These are phyloP conservation scores for Danio albolineatus DNA, from an alignment of 2,797 vertebrate species.

Conservation along the genomic window DNA sequence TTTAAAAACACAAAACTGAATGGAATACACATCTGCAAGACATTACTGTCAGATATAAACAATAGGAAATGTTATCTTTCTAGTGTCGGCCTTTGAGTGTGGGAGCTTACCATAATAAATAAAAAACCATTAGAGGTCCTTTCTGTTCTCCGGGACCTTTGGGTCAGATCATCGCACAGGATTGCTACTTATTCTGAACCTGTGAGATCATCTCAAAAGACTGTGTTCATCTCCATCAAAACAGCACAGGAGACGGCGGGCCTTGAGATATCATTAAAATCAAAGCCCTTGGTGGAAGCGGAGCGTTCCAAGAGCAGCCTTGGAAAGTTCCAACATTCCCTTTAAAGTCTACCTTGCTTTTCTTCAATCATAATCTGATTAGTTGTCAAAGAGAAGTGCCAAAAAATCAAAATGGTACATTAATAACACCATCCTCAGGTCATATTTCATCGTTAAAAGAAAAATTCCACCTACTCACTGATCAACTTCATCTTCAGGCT, in stretches of 20 bases:
- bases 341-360: conserved; percentile 40
- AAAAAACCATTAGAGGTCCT: conserved; percentile 37
- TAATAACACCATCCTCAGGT: conserved; percentile 1
- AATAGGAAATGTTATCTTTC: conserved; percentile 32
- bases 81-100: not conserved
- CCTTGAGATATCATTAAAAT: conserved; percentile 54
- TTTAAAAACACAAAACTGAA: conserved; percentile 16
- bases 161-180: conserved; percentile 45
- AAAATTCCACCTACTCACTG: conserved; percentile 7
- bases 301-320: conserved; percentile 42
- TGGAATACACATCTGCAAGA: conserved; percentile 38
- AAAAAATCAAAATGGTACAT: not conserved
- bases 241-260: conserved; percentile 46
- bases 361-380: conserved; percentile 39
- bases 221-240: conserved; percentile 48
- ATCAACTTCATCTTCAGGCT: not conserved
- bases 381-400: conserved; percentile 38
- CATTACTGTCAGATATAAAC: conserved; percentile 38
- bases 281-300: conserved; percentile 41
- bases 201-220: conserved; percentile 54
- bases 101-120: conserved; percentile 42
- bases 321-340: conserved; percentile 41
- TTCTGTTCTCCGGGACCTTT: conserved; percentile 42
- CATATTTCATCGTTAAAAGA: conserved; percentile 22
- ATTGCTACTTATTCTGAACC: conserved; percentile 52